These are phyloP conservation scores for Buathra laborator DNA, from an alignment of 2,888 invertebrate genomes.

Conservation along the genomic window DNA sequence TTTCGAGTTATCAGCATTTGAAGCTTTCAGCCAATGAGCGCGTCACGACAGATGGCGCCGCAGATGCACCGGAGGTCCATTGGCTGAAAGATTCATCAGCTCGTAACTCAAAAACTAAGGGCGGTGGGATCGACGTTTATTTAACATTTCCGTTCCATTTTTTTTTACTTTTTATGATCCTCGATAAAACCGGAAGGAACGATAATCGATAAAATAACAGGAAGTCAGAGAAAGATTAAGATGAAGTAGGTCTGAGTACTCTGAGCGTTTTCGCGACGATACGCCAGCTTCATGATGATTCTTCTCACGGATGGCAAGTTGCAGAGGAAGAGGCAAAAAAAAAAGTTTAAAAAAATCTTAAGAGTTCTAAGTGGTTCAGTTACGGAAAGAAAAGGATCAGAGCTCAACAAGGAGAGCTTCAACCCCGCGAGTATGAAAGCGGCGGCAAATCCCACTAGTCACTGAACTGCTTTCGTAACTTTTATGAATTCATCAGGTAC, in stretches of 20 bases:
- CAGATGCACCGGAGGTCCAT: too few relatives aligned
- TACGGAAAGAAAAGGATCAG: neutral
- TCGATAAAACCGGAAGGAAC: neutral
- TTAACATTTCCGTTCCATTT: neutral
- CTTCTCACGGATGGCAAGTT: constrained; percentile 6
- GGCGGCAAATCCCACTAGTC: neutral
- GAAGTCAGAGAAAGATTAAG: constrained; percentile 2
- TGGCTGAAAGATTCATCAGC: too few relatives aligned
- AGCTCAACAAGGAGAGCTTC: neutral
- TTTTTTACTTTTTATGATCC: neutral
- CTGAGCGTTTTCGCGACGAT: neutral
- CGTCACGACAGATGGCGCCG: too few relatives aligned
- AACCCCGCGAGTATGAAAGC: constrained; percentile 3
- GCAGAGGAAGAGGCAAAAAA: neutral
- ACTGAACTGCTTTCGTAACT: constrained; percentile 7
- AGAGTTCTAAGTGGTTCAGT: constrained; percentile 31
- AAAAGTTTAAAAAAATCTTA: constrained; percentile 9
- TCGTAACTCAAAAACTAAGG: too few relatives aligned
- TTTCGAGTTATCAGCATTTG: too few relatives aligned
- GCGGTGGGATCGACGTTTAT: neutral
- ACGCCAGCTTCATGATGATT: neutral
- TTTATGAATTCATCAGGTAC: constrained; percentile 2
- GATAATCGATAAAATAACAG: constrained; percentile 18
- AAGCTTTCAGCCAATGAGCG: too few relatives aligned
- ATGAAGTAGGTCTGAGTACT: neutral